Conservation (phyloP, 1,140 invertebrate species). For the Heliconius hermathena region DNA sequence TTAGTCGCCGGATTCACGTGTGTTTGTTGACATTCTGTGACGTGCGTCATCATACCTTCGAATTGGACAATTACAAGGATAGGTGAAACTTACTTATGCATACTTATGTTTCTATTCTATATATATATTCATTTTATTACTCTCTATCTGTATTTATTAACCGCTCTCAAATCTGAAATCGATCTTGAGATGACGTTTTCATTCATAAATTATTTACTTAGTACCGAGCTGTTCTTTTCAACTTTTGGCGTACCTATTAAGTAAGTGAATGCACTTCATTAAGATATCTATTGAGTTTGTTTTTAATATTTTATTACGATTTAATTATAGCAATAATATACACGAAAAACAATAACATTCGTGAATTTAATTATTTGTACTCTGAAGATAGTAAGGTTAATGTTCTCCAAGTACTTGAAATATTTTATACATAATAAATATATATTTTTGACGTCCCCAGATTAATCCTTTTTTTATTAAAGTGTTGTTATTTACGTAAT, state of each 20-base stretch:
- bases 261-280: conserved; percentile 1
- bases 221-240: not conserved
- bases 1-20: conserved; percentile 53
- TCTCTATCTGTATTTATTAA: not conserved
- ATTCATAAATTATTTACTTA: no score
- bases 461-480: not conserved
- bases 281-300: not conserved
- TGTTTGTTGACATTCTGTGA: conserved; percentile 47
- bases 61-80: not conserved
- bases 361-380: not conserved
- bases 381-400: conserved; percentile 19
- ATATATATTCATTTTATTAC: not conserved
- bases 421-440: not conserved
- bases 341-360: conserved; percentile 21
- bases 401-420: not conserved
- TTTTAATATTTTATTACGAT: not conserved
- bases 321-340: conserved; percentile 14
- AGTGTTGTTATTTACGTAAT: not conserved
- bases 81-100: not conserved
- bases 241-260: not conserved
- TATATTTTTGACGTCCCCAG: not conserved
- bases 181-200: no score
- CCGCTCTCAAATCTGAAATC: no score
- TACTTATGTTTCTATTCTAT: not conserved
- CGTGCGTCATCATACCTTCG: conserved; percentile 20